Base-by-base conservation (phyloP, 2,888 invertebrate species). In the Drosophila nigricruria region DNA sequence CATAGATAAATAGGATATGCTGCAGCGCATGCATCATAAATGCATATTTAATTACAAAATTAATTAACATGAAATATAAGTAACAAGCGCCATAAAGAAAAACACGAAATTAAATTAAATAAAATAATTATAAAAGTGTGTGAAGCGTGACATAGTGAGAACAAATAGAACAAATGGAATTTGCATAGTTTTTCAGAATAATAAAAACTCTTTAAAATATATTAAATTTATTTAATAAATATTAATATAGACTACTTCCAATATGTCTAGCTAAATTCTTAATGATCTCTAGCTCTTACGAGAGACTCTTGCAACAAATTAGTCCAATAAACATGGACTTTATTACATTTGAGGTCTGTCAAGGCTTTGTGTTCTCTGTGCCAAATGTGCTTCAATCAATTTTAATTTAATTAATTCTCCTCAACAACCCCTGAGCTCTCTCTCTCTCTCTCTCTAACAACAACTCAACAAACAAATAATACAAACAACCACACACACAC, bases 11-110 rank as follows among this genome's bases (percentile, higher is more conserved):
- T 66, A 23, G 70, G 59, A 64, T 67, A 52, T 54, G 78, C 69
- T 59, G 56, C 82, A 64, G 72, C 73, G 16, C 45, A n/a, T n/a
- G 25, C 45, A 25, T 73, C 74, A 79, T 78, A 83, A 86, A 88
- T 86, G 81, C 83, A 86, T 86, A 86, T 88, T 88, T 86, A 83
- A 86, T 88, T 86, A 78, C 83, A 86, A 86, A 88, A 86, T 88
- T 86, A 88, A 86, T 86, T 88, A 86, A 84, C 75, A 84, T 81
- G 71, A 82, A 82, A 82, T 73, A 78, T 71, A 80, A 79, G 80
- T 62, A 70, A 70, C 54, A 62, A 60, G 71, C 59, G 60, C 59
- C 34, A 52, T 32, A 58, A 18, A 52, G 57, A 65, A 61, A 53
- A 40, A 27, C 2, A 47, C 43, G 49, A 43, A 68, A 70, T 69